These are phyloP conservation scores for Trichogramma pretiosum DNA, from an alignment of 1,140 invertebrate species.

Conservation along the genomic window DNA sequence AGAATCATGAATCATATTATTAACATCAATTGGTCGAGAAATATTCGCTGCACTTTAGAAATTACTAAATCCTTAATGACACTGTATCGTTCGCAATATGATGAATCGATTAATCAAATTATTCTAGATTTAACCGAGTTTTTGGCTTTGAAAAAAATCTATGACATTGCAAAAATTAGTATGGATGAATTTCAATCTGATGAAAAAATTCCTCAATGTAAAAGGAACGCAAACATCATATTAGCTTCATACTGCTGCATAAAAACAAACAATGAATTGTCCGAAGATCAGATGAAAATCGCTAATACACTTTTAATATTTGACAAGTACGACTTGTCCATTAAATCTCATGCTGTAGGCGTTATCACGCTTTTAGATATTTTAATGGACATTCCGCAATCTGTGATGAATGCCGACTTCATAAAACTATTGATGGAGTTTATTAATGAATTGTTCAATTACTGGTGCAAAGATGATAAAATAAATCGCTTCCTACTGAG, in stretches of 20 bases:
- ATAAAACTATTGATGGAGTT: conserved; percentile 15
- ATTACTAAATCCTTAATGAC: conserved; percentile 24
- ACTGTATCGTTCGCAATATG: conserved; percentile 23
- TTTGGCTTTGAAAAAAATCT: conserved; percentile 24
- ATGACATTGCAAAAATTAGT: conserved; percentile 20
- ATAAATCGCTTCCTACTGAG: conserved; percentile 20
- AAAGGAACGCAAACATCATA: conserved; percentile 18
- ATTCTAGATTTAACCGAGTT: conserved; percentile 20
- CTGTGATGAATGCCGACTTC: conserved; percentile 17
- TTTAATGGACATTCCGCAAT: conserved; percentile 10
- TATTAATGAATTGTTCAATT: conserved; percentile 19
- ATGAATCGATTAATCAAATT: conserved; percentile 21
- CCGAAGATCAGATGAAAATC: conserved; percentile 22
- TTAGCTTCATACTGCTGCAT: conserved; percentile 24
- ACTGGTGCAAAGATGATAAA: conserved; percentile 21
- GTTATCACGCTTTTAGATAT: conserved; percentile 23
- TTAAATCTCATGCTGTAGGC: conserved; percentile 19
- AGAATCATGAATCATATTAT: conserved; percentile 13
- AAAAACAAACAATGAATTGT: conserved; percentile 11
- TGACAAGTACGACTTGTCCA: conserved; percentile 24
- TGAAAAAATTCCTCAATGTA: conserved; percentile 4
- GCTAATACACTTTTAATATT: conserved; percentile 23
- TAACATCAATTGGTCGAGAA: conserved; percentile 17
- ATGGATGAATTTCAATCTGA: conserved; percentile 5
- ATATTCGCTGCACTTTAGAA: conserved; percentile 16